A percentile compares a stretch with the other conserved stretches of the same genome.
These are phyloP conservation scores for Platygyra sinensis DNA, from an alignment of 64 coral and sea anemone species.

Conservation along the genomic window DNA sequence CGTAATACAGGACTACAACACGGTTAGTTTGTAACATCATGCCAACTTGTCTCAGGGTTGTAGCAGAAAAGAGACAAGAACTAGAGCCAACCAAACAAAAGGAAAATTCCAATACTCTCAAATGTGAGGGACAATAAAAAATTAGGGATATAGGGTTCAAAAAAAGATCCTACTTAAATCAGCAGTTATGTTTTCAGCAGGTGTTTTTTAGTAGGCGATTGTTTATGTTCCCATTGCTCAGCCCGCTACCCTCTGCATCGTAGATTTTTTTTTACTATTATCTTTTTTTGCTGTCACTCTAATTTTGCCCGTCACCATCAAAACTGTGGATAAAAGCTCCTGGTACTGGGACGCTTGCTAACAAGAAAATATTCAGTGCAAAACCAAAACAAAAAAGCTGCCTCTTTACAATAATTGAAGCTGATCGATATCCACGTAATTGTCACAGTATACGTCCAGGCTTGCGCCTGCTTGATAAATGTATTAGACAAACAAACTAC, in stretches of 20 bases:
- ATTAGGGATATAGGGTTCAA: no score
- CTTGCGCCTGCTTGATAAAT: not conserved
- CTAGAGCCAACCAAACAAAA: not conserved
- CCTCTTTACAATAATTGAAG: not conserved
- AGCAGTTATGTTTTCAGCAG: no score
- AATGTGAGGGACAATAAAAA: not conserved
- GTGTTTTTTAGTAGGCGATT: not conserved
- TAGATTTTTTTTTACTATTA: no score
- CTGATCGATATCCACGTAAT: not conserved
- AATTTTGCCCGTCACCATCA: no score
- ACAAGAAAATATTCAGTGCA: no score
- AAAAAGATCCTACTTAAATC: not conserved
- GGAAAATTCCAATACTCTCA: not conserved
- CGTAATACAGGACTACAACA: constrained; percentile 51
- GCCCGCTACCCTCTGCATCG: no score
- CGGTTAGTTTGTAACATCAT: constrained; percentile 16
- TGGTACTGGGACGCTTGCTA: no score
- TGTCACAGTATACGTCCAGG: not conserved
- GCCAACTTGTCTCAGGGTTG: not conserved
- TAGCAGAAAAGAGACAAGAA: not conserved
- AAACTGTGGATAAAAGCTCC: no score
- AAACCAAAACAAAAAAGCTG: no score
- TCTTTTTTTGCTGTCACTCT: no score
- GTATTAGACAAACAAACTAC: not conserved
- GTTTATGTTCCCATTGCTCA: no score